Conservation (phyloP, 2,113 vertebrate genomes). For the Egretta garzetta region DNA sequence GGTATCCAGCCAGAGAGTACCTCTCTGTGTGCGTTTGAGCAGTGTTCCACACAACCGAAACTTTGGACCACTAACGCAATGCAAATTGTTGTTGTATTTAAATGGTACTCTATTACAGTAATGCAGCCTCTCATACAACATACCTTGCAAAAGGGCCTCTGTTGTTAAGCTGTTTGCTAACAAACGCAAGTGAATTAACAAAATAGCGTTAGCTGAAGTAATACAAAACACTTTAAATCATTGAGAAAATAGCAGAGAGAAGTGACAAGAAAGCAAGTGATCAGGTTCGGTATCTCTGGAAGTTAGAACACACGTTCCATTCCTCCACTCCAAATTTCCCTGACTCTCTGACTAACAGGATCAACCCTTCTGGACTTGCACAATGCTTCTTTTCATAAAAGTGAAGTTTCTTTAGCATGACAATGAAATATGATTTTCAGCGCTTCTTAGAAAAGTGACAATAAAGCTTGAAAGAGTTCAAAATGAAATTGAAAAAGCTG, state of each 20-base stretch:
- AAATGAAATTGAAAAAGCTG: conserved; percentile 42
- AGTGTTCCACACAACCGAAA: background rate
- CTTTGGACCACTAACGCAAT: background rate
- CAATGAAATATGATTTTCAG: conserved; percentile 62
- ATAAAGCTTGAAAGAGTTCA: conserved; percentile 40
- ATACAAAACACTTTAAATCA: background rate
- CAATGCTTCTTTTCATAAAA: conserved; percentile 32
- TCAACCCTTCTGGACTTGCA: background rate
- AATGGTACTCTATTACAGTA: background rate
- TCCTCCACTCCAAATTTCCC: background rate
- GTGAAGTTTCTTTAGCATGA: conserved; percentile 23
- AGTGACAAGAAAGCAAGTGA: background rate
- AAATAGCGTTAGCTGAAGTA: background rate
- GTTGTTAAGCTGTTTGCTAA: background rate
- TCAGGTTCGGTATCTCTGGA: background rate
- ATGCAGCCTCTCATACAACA: background rate
- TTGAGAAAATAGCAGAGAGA: background rate
- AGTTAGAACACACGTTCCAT: background rate
- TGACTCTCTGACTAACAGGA: background rate
- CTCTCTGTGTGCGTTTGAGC: background rate
- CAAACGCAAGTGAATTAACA: background rate
- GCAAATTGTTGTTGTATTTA: background rate
- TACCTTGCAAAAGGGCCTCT: background rate
- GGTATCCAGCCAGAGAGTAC: background rate
- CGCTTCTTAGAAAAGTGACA: conserved; percentile 31